Evolutionary conservation across 2,797 vertebrate species (phyloP).

Genomic region (Sebastes baramenuke): DNA sequence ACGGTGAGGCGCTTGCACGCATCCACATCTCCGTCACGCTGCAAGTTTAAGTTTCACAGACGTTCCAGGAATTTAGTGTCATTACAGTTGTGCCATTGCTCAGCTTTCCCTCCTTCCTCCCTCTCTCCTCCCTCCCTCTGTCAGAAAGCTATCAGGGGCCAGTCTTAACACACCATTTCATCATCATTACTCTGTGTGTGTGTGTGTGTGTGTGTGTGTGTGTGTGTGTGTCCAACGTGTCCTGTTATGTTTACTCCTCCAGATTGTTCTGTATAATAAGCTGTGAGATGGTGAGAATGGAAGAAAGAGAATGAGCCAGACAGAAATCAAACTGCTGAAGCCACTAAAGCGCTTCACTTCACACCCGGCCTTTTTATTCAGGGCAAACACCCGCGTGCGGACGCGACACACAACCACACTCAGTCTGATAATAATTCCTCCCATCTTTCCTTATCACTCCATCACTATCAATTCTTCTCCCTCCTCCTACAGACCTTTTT

Average conservation of each 20-base stretch:
- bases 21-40: background rate
- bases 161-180: constrained; percentile 75
- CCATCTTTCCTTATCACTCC: constrained; percentile 62
- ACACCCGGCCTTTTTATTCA: constrained; percentile 47
- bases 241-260: constrained; percentile 70
- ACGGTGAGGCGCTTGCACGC: constrained; percentile 82
- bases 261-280: constrained; percentile 73
- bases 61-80: constrained; percentile 4
- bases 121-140: constrained; percentile 27
- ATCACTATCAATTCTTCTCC: constrained; percentile 58
- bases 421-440: constrained; percentile 48
- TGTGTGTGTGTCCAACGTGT: constrained; percentile 35
- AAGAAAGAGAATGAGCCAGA: constrained; percentile 53
- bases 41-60: background rate
- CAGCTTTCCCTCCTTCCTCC: constrained; percentile 3
- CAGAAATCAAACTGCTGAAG: constrained; percentile 66
- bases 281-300: constrained; percentile 62
- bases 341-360: constrained; percentile 56
- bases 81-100: constrained; percentile 19
- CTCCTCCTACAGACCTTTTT: constrained; percentile 26
- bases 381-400: constrained; percentile 37
- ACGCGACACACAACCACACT: constrained; percentile 32
- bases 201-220: constrained; percentile 32
- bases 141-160: constrained; percentile 64
- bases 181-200: constrained; percentile 68